Evolutionary conservation across 2,888 invertebrate species (phyloP), one percentile per base, ranked within the genome.

Genomic region (Stenchaetothrips biformis): DNA sequence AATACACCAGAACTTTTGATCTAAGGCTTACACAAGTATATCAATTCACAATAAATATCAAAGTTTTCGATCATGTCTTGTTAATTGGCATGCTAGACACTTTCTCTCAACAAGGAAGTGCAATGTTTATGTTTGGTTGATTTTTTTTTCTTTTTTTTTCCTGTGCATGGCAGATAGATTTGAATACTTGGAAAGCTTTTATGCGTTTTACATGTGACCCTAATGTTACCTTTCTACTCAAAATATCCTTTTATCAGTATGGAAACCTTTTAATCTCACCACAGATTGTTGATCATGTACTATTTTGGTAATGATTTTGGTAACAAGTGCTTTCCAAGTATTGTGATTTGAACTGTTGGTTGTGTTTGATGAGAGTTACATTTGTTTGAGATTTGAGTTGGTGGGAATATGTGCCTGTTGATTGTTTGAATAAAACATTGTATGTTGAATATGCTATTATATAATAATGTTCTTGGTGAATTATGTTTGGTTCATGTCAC

Each of bases 111-210:
- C 37, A 37, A 37, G 37, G 37, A 37, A 37, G 37, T 37, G 37
- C 37, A 48, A 47, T 13, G n/a, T 49, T 48, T 49, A n/a, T 81
- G 78, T 77, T 67, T 79, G 78, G 48, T 48, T 79, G 48, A 16
- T 16, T 79, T 11, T 8, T 79, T 48, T 53, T 49, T 78, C 78
- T 49, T 49, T 48, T 78, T 81, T 79, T 79, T 81, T 27, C 77
- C 47, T 81, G 79, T 81, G 77, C 79, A 79, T 37, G 37, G 37
- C 37, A 4, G 37, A 37, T 37, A 37, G 37, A 37, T 37, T 37
- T 37, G 9, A 2, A 16, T 18, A 59, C 18, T 59, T 59, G 59
- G 59, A 59, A 59, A 37, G 37, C 37, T 37, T 37, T 37, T 37
- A 1, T 37, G 37, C 4, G 4, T 37, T 37, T 37, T 37, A 37